Base-by-base conservation (phyloP, 2,113 vertebrate genomes). In the Pachypanchax playfairii region DNA sequence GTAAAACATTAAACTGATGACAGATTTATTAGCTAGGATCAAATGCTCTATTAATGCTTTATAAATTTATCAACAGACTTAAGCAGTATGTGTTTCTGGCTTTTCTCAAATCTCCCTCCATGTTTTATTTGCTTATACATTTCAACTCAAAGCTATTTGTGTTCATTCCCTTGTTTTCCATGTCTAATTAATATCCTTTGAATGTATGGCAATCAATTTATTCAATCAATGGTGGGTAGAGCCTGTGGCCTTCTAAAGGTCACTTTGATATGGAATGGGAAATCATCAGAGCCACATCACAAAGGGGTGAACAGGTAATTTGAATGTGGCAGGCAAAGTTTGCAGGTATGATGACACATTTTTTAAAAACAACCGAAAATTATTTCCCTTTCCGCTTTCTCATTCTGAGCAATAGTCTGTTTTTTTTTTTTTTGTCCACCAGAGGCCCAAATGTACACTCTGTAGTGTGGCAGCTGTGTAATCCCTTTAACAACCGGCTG, bases 181-280 rank as follows among this genome's bases (percentile, higher is more conserved):
- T 82, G 79, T 89, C 90, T 89, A 91, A 91, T 91, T 91, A 91
- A 91, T 90, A 89, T 90, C 87, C 86, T 86, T 82, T 87, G 88
- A 87, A 89, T 90, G 85, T 85, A 82, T 84, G 83, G 82, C 77
- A 81, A 91, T 91, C 90, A 91, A 91, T 91, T 89, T 79, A 89
- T 89, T 86, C 87, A 91, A 91, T 91, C 90, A 91, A 91, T 91
- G 86, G 66, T 80, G 85, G 87, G 79, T 79, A 85, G 79, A 75
- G 88, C 86, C 83, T 88, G 82, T 86, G 84, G 86, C 86, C 81
- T 89, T 88, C 88, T 87, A 89, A 91, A 91, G 89, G 89, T 91
- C 90, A 91, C 77, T 82, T 70, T 85, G 88, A 90, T 90, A 91
- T 89, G 86, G 86, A 85, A 87, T 73, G 76, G 86, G 77, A 85